phyloP scores from a whole-genome alignment of 2,888 invertebrate species.

The Agrochola lota region DNA sequence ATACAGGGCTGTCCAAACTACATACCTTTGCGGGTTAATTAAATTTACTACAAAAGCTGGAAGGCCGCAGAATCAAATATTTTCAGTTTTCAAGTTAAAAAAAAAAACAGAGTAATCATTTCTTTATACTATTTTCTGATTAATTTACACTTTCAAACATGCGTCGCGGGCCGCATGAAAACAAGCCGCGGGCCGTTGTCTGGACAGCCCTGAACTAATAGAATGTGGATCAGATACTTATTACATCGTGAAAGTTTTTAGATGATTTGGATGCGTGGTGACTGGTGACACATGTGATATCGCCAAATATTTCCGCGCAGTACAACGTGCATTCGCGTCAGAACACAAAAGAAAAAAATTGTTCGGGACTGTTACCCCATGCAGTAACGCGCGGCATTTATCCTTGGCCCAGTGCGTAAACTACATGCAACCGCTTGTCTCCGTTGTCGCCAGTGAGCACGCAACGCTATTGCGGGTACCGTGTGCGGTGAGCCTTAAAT shows the following conservation, averaged over 20 bases:
- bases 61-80: no score
- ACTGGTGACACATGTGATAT: neutral
- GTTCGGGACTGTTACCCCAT: neutral
- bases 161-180: no score
- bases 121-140: no score
- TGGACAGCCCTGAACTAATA: no score
- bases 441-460: neutral
- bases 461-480: conserved; percentile 11
- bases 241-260: neutral
- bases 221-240: neutral
- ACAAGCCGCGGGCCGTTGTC: no score
- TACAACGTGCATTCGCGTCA: neutral
- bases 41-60: no score
- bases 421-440: conserved; percentile 6
- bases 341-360: neutral
- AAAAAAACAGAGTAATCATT: no score
- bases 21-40: no score
- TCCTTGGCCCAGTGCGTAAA: neutral
- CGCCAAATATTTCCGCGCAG: neutral
- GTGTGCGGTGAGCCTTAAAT: conserved; percentile 46
- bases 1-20: no score
- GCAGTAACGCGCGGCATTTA: neutral
- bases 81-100: no score
- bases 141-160: no score
- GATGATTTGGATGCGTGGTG: neutral